phyloP scores from a whole-genome alignment of 30 jellyfish, hydroid and myxozoan genomes.

The Pseudorhiza aurosa region DNA sequence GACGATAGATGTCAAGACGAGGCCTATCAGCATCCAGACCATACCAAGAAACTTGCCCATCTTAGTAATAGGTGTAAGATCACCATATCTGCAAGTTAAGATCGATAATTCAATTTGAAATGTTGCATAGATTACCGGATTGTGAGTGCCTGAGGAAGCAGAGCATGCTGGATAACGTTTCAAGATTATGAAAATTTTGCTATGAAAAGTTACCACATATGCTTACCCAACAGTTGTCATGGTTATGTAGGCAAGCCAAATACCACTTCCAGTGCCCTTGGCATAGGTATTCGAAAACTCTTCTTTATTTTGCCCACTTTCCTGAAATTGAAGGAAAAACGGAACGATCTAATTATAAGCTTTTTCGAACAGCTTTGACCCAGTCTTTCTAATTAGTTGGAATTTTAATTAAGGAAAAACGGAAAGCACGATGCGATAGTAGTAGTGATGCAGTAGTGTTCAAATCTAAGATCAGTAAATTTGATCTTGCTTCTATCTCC shows the following conservation, averaged over 20 bases:
- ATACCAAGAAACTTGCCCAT: constrained; percentile 22
- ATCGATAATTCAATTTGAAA: no score
- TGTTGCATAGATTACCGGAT: no score
- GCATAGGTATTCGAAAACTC: constrained; percentile 29
- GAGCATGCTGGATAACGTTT: no score
- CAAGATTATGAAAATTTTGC: not conserved
- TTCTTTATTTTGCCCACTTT: constrained; percentile 5
- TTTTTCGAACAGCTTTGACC: no score
- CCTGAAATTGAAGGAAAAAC: constrained; percentile 18
- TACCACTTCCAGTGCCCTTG: constrained; percentile 45
- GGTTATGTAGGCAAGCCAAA: constrained; percentile 70
- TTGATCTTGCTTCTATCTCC: no score
- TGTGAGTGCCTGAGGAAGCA: no score
- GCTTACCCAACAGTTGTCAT: constrained; percentile 81
- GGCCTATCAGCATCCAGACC: constrained; percentile 48
- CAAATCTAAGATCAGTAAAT: no score
- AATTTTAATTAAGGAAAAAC: no score
- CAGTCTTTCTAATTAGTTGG: no score
- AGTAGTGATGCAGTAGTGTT: no score
- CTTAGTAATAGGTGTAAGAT: constrained; percentile 16
- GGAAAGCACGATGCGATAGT: no score
- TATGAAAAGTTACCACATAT: not conserved
- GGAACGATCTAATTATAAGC: not conserved
- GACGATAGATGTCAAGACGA: constrained; percentile 23
- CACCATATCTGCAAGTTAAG: constrained; percentile 63